Conservation (phyloP, 1,140 invertebrate genomes). For the Leptinotarsa texana region DNA sequence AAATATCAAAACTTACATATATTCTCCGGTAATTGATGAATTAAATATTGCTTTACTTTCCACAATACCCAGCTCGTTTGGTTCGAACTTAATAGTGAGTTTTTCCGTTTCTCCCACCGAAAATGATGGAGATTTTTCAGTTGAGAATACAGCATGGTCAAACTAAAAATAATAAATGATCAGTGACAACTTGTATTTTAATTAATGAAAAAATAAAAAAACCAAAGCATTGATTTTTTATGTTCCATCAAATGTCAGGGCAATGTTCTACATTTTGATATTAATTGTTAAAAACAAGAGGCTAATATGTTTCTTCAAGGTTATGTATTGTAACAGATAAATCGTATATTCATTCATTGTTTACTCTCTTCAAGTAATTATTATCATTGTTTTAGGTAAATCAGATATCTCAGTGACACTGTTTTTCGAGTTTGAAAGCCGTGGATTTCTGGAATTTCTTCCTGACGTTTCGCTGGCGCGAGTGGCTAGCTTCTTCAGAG, state of each 20-base stretch:
- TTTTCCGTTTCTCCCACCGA: conserved; percentile 24
- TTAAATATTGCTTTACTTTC: conserved; percentile 35
- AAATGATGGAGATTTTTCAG: conserved; percentile 25
- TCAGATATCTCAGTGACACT: no score
- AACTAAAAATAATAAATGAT: conserved; percentile 36
- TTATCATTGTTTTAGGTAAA: no score
- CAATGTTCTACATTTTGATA: conserved; percentile 2
- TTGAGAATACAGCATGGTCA: conserved; percentile 36
- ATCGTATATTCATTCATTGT: background rate
- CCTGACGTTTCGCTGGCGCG: no score
- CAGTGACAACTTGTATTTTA: background rate
- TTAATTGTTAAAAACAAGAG: background rate
- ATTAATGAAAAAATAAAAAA: background rate
- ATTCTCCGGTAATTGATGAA: conserved; percentile 39
- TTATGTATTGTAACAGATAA: background rate
- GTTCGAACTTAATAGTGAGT: conserved; percentile 40
- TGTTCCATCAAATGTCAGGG: background rate
- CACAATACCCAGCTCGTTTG: conserved; percentile 34
- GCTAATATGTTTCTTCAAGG: background rate
- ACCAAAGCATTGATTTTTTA: background rate
- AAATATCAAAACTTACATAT: conserved; percentile 34
- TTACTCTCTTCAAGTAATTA: no score
- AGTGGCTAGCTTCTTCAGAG: no score
- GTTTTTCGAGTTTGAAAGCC: no score
- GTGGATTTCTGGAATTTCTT: no score